phyloP scores from a whole-genome alignment of 2,113 vertebrate genomes.

The Rhombomys opimus region DNA sequence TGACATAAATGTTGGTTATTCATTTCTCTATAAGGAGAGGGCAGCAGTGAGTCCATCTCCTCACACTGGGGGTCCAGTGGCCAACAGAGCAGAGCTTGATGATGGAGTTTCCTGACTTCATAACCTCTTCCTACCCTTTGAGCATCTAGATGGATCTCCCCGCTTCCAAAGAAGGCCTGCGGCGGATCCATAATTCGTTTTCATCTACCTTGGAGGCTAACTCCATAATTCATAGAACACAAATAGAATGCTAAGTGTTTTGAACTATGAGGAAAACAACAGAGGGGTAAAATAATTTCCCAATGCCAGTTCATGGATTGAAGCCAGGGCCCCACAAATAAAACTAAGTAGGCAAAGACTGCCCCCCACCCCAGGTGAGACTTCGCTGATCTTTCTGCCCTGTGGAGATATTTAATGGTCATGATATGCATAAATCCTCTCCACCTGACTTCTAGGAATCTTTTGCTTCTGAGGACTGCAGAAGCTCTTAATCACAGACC shows the following conservation, averaged over 20 bases:
- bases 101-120: background rate
- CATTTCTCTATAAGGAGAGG: background rate
- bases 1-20: background rate
- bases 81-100: background rate
- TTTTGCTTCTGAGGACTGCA: background rate
- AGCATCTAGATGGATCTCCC: background rate
- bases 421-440: background rate
- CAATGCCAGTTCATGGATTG: background rate
- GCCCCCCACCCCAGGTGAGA: background rate
- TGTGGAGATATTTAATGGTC: background rate
- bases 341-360: background rate
- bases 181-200: background rate
- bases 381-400: background rate
- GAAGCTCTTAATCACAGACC: background rate
- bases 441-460: background rate
- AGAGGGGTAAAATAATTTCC: background rate
- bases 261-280: background rate
- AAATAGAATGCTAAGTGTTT: background rate
- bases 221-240: background rate
- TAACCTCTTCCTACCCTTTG: background rate
- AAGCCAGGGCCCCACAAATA: background rate
- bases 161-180: background rate
- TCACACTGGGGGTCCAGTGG: background rate
- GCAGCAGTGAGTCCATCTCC: background rate
- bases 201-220: conserved; percentile 3